Evolutionary conservation across 2,797 vertebrate genomes (phyloP).

Genomic region (Poecilia wingei): DNA sequence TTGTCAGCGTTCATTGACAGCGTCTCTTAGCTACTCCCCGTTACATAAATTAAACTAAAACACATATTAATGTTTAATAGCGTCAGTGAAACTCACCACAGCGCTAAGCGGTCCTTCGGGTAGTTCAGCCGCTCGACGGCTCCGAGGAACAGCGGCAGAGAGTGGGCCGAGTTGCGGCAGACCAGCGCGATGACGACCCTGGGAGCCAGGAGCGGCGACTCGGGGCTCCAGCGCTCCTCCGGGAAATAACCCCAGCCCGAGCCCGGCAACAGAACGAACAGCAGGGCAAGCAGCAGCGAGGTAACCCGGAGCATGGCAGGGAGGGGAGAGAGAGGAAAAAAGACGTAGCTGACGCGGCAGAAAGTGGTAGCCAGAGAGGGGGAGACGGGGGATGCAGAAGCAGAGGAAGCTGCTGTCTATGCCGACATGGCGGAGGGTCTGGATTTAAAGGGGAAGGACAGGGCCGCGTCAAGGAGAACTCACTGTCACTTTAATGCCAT

Average conservation of each 20-base stretch:
- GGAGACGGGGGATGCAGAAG: constrained; percentile 12
- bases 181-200: constrained; percentile 86
- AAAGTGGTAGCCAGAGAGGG: constrained; percentile 33
- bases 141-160: constrained; percentile 87
- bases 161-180: constrained; percentile 90
- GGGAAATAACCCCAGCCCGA: constrained; percentile 84
- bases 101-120: constrained; percentile 88
- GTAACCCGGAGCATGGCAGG: constrained; percentile 75
- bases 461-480: constrained; percentile 13
- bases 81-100: constrained; percentile 85
- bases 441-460: constrained; percentile 66
- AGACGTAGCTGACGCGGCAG: constrained; percentile 31
- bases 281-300: constrained; percentile 60
- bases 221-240: constrained; percentile 92
- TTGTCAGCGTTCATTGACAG: neutral
- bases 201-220: constrained; percentile 86
- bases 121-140: constrained; percentile 86
- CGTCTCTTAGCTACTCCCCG: constrained; percentile 8
- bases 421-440: constrained; percentile 54
- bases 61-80: neutral
- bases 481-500: neutral
- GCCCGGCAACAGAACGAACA: constrained; percentile 62
- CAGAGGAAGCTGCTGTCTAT: constrained; percentile 52
- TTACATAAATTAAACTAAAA: neutral
- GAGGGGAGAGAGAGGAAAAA: constrained; percentile 26